Base-by-base conservation (phyloP, 2,888 invertebrate species). In the Gibbula magus region DNA sequence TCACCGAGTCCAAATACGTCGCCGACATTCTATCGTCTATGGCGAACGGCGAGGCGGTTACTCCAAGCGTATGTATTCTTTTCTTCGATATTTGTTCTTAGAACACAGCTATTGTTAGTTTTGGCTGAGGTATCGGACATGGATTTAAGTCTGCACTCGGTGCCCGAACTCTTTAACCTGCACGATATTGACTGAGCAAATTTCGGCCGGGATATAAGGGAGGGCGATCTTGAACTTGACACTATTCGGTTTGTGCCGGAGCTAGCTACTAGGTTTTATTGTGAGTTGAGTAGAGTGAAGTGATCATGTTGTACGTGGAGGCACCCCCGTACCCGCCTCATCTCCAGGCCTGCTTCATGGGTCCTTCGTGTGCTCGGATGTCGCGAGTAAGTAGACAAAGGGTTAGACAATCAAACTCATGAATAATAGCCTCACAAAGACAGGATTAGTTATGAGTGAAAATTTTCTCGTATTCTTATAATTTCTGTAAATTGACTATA, bases 1-100 rank as follows among this genome's bases (percentile, higher is more conserved):
- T 84, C 82, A 87, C 87, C 76, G 90, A 90, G 77, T 90, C 91
- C 20, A 91, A 91, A 85, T 91, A 90, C 85, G 92, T 92, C 86
- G 92, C 92, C n/a, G 91, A 89, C 85, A 92, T 92, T 76, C 84
- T 92, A 75, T 91, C 92, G 35, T 90, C 89, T 73, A 92, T 92
- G 92, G 91, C 92, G 4, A 91, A 89, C 81, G 91, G 89, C 77
- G 91, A 89, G 79, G 73, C 82, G 1, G 81, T 80, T 32, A 81
- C 77, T 32, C 75, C 82, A 0, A 73, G 54, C 52, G 77, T 77
- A 77, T 16, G 77, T 77, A 61, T 77, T 61, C 22, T 32, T 32
- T 77, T 77, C 51, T 70, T 16, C 35, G 13, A 70, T 70, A 70
- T 70, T 70, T 70, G 70, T 70, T 70, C 70, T 70, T 35, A 16